Evolutionary conservation across 2,888 invertebrate genomes (phyloP).

Genomic region (Dascillus cervinus): DNA sequence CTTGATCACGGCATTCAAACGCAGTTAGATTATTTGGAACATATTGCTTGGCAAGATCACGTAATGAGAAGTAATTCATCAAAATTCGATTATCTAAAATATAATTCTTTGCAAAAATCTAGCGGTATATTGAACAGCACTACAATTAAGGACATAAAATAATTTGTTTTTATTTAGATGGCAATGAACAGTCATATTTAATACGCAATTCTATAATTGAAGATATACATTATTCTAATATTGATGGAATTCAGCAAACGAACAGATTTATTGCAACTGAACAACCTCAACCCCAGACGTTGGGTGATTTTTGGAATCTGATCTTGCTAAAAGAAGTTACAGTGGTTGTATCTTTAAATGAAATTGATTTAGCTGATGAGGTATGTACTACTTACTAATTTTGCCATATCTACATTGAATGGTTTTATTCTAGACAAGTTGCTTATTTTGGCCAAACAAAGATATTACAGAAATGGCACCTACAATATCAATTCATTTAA

Average conservation of each 20-base stretch:
- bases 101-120: constrained; percentile 37
- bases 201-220: constrained; percentile 34
- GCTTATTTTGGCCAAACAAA: constrained; percentile 24
- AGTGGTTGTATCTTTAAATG: constrained; percentile 39
- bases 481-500: too few species aligned
- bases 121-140: too few species aligned
- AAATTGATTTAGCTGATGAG: constrained; percentile 32
- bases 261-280: constrained; percentile 42
- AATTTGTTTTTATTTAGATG: constrained; percentile 27
- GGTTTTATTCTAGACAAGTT: constrained; percentile 29
- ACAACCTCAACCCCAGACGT: constrained; percentile 40
- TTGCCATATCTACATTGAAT: too few species aligned
- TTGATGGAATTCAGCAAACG: constrained; percentile 34
- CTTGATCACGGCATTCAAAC: too few species aligned
- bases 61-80: too few species aligned
- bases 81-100: too few species aligned
- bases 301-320: constrained; percentile 45
- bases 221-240: constrained; percentile 41
- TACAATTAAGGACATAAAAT: too few species aligned
- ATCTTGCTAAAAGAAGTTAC: constrained; percentile 36
- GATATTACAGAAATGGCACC: too few species aligned
- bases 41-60: constrained; percentile 42
- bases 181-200: constrained; percentile 33
- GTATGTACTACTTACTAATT: constrained; percentile 27
- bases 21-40: too few species aligned